These are phyloP conservation scores for Lissocephala sabroskyi DNA, from an alignment of 2,888 invertebrate genomes.

Conservation along the genomic window DNA sequence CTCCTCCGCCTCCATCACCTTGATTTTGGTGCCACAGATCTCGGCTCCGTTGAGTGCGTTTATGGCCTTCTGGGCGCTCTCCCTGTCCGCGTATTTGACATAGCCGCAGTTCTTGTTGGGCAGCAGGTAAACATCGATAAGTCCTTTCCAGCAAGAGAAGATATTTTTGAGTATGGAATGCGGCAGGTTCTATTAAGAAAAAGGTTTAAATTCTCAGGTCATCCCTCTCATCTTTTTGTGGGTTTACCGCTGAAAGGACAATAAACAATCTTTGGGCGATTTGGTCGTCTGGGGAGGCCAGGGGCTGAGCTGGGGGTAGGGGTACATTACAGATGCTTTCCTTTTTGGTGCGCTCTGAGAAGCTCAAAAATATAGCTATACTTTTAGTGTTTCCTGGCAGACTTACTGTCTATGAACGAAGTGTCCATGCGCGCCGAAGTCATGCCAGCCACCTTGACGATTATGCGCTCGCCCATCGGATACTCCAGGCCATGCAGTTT, in stretches of 20 bases:
- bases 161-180: conserved; percentile 88
- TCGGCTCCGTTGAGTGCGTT: conserved; percentile 86
- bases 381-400: not conserved
- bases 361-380: not conserved
- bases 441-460: conserved; percentile 72
- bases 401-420: conserved; percentile 68
- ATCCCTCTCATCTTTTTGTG: no score
- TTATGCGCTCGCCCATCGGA: conserved; percentile 87
- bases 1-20: conserved; percentile 86
- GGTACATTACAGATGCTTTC: conserved; percentile 78
- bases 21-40: conserved; percentile 85
- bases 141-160: conserved; percentile 91
- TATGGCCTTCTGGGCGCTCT: conserved; percentile 77
- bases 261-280: conserved; percentile 81
- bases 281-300: conserved; percentile 79
- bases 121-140: conserved; percentile 92
- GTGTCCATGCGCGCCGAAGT: conserved; percentile 67
- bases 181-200: conserved; percentile 77
- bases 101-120: conserved; percentile 94
- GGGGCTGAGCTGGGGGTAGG: conserved; percentile 78
- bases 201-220: not conserved
- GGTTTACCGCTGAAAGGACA: conserved; percentile 72
- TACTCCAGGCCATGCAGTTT: conserved; percentile 94
- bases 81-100: conserved; percentile 85
- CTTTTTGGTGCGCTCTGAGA: conserved; percentile 64